Conservation (phyloP, 2,888 invertebrate genomes). For the Spilosoma lubricipeda region DNA sequence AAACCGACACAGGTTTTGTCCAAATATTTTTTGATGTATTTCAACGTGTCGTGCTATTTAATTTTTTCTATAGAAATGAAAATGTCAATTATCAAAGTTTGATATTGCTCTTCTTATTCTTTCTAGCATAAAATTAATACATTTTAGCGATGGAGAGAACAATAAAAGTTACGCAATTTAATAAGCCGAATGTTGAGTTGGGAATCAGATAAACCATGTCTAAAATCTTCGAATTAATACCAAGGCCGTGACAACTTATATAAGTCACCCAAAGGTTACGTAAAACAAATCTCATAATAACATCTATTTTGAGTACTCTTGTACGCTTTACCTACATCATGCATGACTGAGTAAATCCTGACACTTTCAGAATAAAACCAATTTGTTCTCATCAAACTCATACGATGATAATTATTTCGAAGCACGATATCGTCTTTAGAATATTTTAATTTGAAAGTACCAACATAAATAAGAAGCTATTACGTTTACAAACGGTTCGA, state of each 20-base stretch:
- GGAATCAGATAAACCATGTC: conserved; percentile 32
- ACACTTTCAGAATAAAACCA: conserved; percentile 57
- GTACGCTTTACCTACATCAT: conserved; percentile 42
- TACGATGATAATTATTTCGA: conserved; percentile 67
- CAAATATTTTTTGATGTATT: background rate
- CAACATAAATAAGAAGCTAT: conserved; percentile 74
- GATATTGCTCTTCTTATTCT: background rate
- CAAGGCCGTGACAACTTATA: conserved; percentile 29
- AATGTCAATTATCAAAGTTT: background rate
- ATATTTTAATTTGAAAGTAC: conserved; percentile 79
- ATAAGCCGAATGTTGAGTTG: conserved; percentile 32
- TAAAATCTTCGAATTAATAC: conserved; percentile 28
- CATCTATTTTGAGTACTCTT: conserved; percentile 39
- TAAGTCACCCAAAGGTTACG: conserved; percentile 26
- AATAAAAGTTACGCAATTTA: conserved; percentile 22
- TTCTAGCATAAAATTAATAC: background rate
- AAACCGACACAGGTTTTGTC: background rate
- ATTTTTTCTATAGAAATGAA: background rate
- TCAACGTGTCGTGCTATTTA: background rate
- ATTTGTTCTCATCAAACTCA: conserved; percentile 68
- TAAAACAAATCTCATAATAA: conserved; percentile 34
- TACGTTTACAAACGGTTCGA: conserved; percentile 67
- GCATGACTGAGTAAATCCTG: conserved; percentile 34
- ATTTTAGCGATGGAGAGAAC: background rate
- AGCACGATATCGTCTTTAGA: conserved; percentile 57